Evolutionary conservation across 2,113 vertebrate species (phyloP), one percentile per base, ranked within the genome.

Genomic region (Hyperoodon ampullatus): DNA sequence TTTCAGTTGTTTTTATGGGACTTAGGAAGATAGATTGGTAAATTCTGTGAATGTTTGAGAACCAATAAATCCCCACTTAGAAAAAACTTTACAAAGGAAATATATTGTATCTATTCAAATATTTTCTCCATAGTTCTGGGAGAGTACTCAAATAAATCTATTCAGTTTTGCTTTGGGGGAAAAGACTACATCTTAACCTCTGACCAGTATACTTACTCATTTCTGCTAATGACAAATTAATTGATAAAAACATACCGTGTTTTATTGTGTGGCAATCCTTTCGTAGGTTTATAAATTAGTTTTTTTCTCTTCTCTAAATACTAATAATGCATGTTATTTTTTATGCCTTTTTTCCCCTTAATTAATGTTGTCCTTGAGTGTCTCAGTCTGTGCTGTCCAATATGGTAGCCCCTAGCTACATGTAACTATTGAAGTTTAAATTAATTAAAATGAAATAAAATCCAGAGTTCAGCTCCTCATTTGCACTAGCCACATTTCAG

Each of bases 351-450:
- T 86, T 66, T 30, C 39, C 21, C 6, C 33, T 60, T 77, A 47
- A 47, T 88, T 75, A 89, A 35, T 94, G 12, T n/a, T 42, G 9
- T 82, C 50, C 30, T 83, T 81, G 21, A 80, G 16, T 72, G 7
- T 81, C 26, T 15, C 75, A 80, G 14, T 81, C 42, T 94, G 1
- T 74, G 7, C 18, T 91, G 0, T 39, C 14, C 39, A 63, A 1
- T 94, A n/a, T 72, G 15, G 35, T 78, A 50, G 35, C 65, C 71
- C 47, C 47, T 65, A 44, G 61, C 18, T 15, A 53, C 24, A 16
- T 85, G 58, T 90, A 23, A 19, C 61, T 90, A 50, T 93, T 93
- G 71, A 81, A 66, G 91, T 60, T 44, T 80, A 90, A 91, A 66
- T 47, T 81, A 39, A 81, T 30, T 82, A 78, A 87, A 89, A 50